phyloP scores from a whole-genome alignment of 2,113 vertebrate species.

The Atractosteus spatula region DNA sequence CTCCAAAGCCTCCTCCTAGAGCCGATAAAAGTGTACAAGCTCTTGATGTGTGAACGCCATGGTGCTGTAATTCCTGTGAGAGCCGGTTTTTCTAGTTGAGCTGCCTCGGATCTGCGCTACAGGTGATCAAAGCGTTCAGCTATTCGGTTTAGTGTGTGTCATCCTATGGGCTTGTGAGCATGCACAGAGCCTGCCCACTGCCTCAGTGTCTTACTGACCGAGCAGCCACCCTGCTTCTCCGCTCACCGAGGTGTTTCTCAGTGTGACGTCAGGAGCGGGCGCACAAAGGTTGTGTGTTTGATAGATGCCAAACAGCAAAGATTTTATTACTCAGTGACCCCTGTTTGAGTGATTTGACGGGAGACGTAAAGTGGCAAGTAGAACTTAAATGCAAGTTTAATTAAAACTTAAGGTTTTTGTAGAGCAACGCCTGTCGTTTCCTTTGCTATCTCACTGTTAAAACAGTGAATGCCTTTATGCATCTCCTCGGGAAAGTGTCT shows the following conservation, averaged over 20 bases:
- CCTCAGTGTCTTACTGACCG: not conserved
- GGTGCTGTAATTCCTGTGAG: conserved; percentile 32
- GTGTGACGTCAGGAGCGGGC: not conserved
- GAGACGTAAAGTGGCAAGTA: too few species aligned
- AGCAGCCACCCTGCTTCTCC: not conserved
- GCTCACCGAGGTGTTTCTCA: not conserved
- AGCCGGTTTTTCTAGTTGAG: conserved; percentile 73
- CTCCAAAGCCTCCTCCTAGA: not conserved
- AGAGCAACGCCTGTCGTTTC: too few species aligned
- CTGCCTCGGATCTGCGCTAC: conserved; percentile 39
- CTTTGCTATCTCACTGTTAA: too few species aligned
- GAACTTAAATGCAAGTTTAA: too few species aligned
- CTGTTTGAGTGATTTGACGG: too few species aligned
- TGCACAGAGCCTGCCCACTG: not conserved
- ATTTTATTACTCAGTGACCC: too few species aligned
- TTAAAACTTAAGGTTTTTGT: too few species aligned
- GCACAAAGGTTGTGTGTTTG: too few species aligned
- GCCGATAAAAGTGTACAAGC: conserved; percentile 4
- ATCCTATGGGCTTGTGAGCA: not conserved
- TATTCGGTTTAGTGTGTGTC: not conserved
- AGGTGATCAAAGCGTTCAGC: not conserved
- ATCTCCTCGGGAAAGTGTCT: too few species aligned
- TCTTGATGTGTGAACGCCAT: conserved; percentile 26
- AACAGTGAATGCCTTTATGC: too few species aligned
- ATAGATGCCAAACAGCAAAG: too few species aligned